Percentiles rank a stretch among this genome's conserved stretches.
These are phyloP conservation scores for Lathamus discolor DNA, from an alignment of 2,113 vertebrate genomes.

Conservation along the genomic window DNA sequence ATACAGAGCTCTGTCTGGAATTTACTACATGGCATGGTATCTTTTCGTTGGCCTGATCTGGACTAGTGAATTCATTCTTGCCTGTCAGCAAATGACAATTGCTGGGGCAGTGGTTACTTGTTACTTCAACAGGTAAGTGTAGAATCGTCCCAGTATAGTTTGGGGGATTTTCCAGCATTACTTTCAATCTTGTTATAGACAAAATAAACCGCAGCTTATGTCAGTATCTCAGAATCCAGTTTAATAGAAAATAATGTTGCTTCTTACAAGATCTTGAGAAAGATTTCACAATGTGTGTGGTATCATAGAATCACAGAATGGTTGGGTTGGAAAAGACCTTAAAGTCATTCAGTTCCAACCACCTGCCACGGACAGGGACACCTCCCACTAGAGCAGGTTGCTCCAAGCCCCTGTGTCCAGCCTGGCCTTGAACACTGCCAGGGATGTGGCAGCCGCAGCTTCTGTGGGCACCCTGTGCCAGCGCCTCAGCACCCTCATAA, in stretches of 20 bases:
- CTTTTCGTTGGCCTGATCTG: slow-evolving; percentile 80
- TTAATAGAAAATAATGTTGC: background rate
- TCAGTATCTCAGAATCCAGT: background rate
- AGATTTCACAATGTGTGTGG: background rate
- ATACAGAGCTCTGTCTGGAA: slow-evolving; percentile 69
- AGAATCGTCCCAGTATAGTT: background rate
- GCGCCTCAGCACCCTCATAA: background rate
- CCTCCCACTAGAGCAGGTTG: background rate
- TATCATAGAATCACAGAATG: background rate
- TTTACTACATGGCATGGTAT: slow-evolving; percentile 81
- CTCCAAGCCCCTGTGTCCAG: background rate
- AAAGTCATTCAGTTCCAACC: background rate
- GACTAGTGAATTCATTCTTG: slow-evolving; percentile 82
- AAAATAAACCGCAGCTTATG: background rate
- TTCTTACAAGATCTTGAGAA: background rate
- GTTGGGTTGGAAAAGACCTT: background rate
- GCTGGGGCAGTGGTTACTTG: slow-evolving; percentile 73
- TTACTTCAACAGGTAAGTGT: slow-evolving; percentile 80
- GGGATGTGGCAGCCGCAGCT: background rate
- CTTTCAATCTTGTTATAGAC: background rate
- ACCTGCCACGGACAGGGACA: background rate
- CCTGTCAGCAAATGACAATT: slow-evolving; percentile 77
- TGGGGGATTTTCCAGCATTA: background rate
- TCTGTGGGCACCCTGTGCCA: background rate
- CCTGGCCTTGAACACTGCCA: background rate